Evolutionary conservation across 1,140 invertebrate species (phyloP), one percentile per base, ranked within the genome.

Genomic region (Aphaenogaster rudis): DNA sequence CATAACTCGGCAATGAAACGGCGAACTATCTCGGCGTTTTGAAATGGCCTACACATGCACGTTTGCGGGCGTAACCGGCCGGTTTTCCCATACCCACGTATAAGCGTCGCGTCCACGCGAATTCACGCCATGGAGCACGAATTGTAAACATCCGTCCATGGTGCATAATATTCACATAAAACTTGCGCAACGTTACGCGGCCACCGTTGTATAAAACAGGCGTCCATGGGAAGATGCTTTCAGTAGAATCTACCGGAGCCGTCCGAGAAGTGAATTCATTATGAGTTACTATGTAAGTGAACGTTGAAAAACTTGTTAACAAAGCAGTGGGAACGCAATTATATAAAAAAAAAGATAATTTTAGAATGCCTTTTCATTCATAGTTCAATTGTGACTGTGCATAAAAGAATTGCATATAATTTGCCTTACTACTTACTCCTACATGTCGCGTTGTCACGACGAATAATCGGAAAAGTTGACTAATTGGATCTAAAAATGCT

Each of bases 121-220:
- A 86, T 79, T 63, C 61, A 85, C 88, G 69, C 63, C 81, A 89
- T 88, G 90, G 90, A 91, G 61, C 74, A 86, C 80, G 86, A 69
- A 94, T 93, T 90, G 92, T 93, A 92, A 94, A 93, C 93, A 92
- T 94, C 92, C 92, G 90, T 28, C 74, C 71, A 87, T 88, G 82
- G 76, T 90, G 85, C 54, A 79, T 82, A 79, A 87, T 87, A 84
- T 92, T 94, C 93, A 64, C 93, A 92, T 86, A 86, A 69, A 86
- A 74, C 57, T 95, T 92, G 91, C 92, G 87, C 86, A 90, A 94
- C 42, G 42, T 48, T 11, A n/a, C 9, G 17, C 42, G 28, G 48
- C 67, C 48, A 42, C 52, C 42, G 86, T 17, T 74, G 88, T 93
- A 94, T 94, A 94, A 92, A 94, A 93, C 78, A 87, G 50, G 42